Evolutionary conservation across 2,888 invertebrate species (phyloP).

Genomic region (Cantharis rufa): DNA sequence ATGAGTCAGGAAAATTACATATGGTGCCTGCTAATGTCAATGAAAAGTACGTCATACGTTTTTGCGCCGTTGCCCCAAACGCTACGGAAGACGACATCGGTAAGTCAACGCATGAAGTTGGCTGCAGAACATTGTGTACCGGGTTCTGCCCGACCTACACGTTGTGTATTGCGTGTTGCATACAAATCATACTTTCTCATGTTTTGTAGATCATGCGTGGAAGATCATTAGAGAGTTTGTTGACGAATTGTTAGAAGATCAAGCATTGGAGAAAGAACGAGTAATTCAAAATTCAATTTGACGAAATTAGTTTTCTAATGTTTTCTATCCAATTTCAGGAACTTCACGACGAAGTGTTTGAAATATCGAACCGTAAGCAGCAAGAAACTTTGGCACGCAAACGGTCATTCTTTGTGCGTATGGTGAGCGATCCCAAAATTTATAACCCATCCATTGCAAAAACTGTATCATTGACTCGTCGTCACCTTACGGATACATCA

Average conservation of each 20-base stretch:
- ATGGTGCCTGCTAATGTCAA: conserved; percentile 95
- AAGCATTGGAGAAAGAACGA: conserved; percentile 63
- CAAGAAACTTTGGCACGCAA: conserved; percentile 86
- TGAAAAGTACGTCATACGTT: conserved; percentile 89
- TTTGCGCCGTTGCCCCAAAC: conserved; percentile 91
- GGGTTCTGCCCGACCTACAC: too few species aligned
- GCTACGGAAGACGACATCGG: conserved; percentile 83
- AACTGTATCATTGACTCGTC: conserved; percentile 66
- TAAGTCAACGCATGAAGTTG: conserved; percentile 46
- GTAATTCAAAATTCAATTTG: conserved; percentile 50
- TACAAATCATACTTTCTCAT: background rate
- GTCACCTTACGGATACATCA: conserved; percentile 60
- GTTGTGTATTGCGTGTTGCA: too few species aligned
- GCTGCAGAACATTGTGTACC: too few species aligned
- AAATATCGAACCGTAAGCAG: conserved; percentile 73
- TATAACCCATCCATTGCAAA: conserved; percentile 90
- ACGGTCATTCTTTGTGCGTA: conserved; percentile 94
- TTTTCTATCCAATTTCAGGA: conserved; percentile 51
- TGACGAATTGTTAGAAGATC: conserved; percentile 75
- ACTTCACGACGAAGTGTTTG: conserved; percentile 72
- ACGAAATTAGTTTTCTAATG: background rate
- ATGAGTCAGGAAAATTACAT: conserved; percentile 93
- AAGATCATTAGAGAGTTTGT: conserved; percentile 80
- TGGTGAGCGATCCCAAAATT: conserved; percentile 97
- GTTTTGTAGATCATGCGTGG: conserved; percentile 77